These are phyloP conservation scores for Yponomeuta sedellus DNA, from an alignment of 2,888 invertebrate species.

Conservation along the genomic window DNA sequence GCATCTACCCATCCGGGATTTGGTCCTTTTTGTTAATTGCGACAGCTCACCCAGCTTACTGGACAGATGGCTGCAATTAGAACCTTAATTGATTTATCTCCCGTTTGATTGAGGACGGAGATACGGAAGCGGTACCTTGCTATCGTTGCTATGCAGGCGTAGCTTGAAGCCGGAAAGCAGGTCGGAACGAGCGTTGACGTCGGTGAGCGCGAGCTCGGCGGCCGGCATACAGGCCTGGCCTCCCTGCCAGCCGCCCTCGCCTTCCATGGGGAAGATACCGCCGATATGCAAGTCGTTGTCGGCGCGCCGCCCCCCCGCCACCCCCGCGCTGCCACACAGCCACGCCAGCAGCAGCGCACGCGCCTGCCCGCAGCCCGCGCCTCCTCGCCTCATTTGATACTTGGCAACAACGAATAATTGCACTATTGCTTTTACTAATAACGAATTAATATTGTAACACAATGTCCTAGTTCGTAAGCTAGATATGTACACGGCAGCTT, in stretches of 20 bases:
- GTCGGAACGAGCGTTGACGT: conserved; percentile 93
- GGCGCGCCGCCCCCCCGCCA: conserved; percentile 49
- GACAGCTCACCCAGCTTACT: not conserved
- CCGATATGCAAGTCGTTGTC: conserved; percentile 94
- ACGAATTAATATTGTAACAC: conserved; percentile 58
- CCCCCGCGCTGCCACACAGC: conserved; percentile 47
- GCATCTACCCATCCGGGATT: conserved; percentile 21
- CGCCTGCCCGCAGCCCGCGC: conserved; percentile 28
- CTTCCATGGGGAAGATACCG: conserved; percentile 98
- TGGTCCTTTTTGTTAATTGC: conserved; percentile 51
- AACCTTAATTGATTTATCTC: conserved; percentile 3
- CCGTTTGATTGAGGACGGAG: not conserved
- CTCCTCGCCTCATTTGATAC: conserved; percentile 40
- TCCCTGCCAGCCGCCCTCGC: conserved; percentile 98
- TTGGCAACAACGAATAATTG: conserved; percentile 72
- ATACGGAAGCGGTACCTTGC: conserved; percentile 82
- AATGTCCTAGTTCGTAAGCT: conserved; percentile 67
- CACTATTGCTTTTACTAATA: conserved; percentile 67
- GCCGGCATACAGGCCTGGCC: conserved; percentile 99
- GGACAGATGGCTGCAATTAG: not conserved
- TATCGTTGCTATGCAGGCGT: conserved; percentile 95
- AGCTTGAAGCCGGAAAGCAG: conserved; percentile 94
- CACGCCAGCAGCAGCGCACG: conserved; percentile 49
- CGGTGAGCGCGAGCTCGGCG: conserved; percentile 95
- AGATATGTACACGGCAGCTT: conserved; percentile 43